Conservation (phyloP, 2,888 invertebrate genomes). For the Zelleria hepariella region DNA sequence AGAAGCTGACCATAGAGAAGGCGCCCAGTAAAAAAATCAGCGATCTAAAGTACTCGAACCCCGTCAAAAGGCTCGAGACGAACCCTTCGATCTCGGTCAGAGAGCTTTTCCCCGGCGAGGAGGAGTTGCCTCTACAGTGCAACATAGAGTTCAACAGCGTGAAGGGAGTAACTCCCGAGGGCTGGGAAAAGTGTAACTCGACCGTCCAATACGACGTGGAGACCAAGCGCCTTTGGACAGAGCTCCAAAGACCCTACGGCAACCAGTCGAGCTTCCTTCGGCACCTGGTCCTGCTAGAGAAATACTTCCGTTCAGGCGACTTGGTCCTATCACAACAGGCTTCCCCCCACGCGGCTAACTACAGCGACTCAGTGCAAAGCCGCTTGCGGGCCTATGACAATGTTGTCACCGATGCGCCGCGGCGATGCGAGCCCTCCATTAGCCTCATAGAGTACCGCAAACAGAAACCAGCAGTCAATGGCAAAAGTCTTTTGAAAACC, state of each 20-base stretch:
- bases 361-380: slow-evolving; percentile 85
- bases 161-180: slow-evolving; percentile 82
- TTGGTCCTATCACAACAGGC: slow-evolving; percentile 81
- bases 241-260: slow-evolving; percentile 87
- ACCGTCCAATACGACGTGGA: slow-evolving; percentile 86
- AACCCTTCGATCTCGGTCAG: slow-evolving; percentile 88
- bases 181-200: slow-evolving; percentile 86
- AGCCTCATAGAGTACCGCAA: slow-evolving; percentile 60
- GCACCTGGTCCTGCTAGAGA: slow-evolving; percentile 85
- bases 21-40: slow-evolving; percentile 32
- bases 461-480: slow-evolving; percentile 42
- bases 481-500: slow-evolving; percentile 57
- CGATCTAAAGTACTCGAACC: slow-evolving; percentile 68
- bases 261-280: slow-evolving; percentile 89
- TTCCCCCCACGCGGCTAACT: slow-evolving; percentile 80
- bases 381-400: slow-evolving; percentile 84
- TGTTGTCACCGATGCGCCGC: slow-evolving; percentile 41
- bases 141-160: slow-evolving; percentile 81
- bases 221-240: slow-evolving; percentile 86
- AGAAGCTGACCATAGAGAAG: slow-evolving; percentile 39
- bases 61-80: slow-evolving; percentile 77
- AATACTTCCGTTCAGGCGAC: slow-evolving; percentile 87
- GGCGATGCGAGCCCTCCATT: slow-evolving; percentile 38
- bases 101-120: slow-evolving; percentile 86
- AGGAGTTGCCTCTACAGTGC: slow-evolving; percentile 83